Conservation (phyloP, 92 coral and sea anemone genomes). For the Paragorgia papillata region DNA sequence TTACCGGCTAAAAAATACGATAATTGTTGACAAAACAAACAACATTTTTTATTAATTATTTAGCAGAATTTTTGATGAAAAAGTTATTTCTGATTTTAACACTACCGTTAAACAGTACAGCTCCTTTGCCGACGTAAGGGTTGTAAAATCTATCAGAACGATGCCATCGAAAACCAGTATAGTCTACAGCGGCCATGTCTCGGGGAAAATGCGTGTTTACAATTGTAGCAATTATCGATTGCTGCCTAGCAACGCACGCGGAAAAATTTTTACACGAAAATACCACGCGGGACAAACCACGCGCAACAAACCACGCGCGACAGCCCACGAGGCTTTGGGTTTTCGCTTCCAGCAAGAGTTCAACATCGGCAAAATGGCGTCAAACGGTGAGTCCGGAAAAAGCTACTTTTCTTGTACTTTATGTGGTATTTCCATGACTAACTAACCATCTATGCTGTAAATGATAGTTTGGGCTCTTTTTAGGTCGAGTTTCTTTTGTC, state of each 20-base stretch:
- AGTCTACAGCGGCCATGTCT: constrained; percentile 51
- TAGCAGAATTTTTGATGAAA: not conserved
- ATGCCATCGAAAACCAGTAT: constrained; percentile 61
- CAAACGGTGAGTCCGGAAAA: constrained; percentile 29
- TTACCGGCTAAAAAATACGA: no score
- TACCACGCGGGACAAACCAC: constrained; percentile 18
- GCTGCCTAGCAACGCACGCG: constrained; percentile 74
- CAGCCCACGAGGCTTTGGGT: no score
- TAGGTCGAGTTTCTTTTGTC: not conserved
- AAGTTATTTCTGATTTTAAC: constrained; percentile 1
- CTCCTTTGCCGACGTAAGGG: constrained; percentile 91
- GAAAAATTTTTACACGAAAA: constrained; percentile 2
- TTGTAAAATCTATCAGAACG: constrained; percentile 93
- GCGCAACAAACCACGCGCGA: constrained; percentile 30
- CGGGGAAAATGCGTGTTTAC: not conserved
- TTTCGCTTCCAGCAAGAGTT: constrained; percentile 19
- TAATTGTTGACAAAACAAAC: not conserved
- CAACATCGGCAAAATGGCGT: constrained; percentile 39
- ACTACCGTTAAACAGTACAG: constrained; percentile 86
- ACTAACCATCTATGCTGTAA: not conserved
- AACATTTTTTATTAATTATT: not conserved
- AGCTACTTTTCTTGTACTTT: not conserved
- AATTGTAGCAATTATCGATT: constrained; percentile 42
- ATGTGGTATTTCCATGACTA: not conserved
- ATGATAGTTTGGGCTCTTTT: not conserved